Base-by-base conservation (phyloP, 2,888 invertebrate genomes). In the Pomacea canaliculata region DNA sequence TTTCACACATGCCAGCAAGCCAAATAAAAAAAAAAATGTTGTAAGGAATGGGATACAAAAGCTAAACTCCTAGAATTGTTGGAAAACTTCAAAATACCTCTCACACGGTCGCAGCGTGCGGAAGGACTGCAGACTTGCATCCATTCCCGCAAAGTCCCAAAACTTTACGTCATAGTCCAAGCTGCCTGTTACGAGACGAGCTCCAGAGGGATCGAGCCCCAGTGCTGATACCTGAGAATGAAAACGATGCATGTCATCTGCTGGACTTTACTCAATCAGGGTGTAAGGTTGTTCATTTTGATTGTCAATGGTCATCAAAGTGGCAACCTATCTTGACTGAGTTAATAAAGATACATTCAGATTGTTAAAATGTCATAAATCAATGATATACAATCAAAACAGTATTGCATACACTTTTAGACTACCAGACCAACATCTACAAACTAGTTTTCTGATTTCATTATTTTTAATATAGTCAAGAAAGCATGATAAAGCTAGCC, bases 91-190 rank as follows among this genome's bases (percentile, higher is more conserved):
- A 37, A 56, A 56, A 71, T 82, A 92, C 92, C 92, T 96, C 91
- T 98, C 98, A 89, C 97, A 97, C 0, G 99, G 98, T 83, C 96
- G 95, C n/a, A 98, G 92, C 0, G 95, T 95, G 46, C 98, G 93
- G 90, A 98, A 99, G 70, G 97, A 96, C 73, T 95, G 94, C 92
- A 97, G 93, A 0, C 95, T 94, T 0, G 96, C 94, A 90, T 99
- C 98, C 98, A 99, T 99, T 8, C 98, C 99, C 80, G 97, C 96
- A 92, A 99, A 99, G 90, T 99, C 99, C 97, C 97, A 99, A 85
- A 99, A 96, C 73, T 95, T 95, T 3, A 99, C 95, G 84, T 98
- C 97, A 91, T 98, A 99, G 90, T 99, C 99, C 49, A 96, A 94
- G 0, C 98, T 97, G 0, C 99, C 99, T 0, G 96, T 95, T 0